Conservation (phyloP, 2,888 invertebrate genomes). For the Brachylomia viminalis region DNA sequence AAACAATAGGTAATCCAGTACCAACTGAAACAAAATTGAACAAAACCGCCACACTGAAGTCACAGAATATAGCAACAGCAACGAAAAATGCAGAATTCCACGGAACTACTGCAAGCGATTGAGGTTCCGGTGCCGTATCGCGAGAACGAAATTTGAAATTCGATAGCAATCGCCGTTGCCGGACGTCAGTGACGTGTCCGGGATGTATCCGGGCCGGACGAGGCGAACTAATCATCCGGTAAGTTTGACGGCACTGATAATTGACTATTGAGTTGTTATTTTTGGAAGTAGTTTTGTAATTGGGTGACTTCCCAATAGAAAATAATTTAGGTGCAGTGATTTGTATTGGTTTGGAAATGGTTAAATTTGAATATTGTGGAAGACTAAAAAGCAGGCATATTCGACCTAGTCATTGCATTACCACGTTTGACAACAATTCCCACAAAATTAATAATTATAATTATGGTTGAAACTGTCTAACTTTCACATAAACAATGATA, state of each 20-base stretch:
- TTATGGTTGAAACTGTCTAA: too few relatives aligned
- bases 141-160: slow-evolving; percentile 75
- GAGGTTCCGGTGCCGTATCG: slow-evolving; percentile 60
- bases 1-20: slow-evolving; percentile 20
- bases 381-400: too few relatives aligned
- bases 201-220: slow-evolving; percentile 64
- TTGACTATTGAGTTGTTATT: slow-evolving; percentile 52
- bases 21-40: slow-evolving; percentile 33
- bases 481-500: background rate
- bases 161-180: slow-evolving; percentile 69
- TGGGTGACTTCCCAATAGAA: slow-evolving; percentile 48
- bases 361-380: background rate
- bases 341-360: background rate
- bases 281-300: slow-evolving; percentile 36
- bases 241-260: slow-evolving; percentile 62
- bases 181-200: slow-evolving; percentile 69
- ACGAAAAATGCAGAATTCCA: slow-evolving; percentile 54
- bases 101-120: slow-evolving; percentile 47
- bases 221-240: slow-evolving; percentile 65
- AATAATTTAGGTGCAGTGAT: background rate
- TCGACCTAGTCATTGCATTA: background rate
- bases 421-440: background rate
- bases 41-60: slow-evolving; percentile 36
- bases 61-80: slow-evolving; percentile 27
- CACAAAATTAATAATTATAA: too few relatives aligned